Conservation (phyloP, 2,797 vertebrate genomes). For the Serranus cabrilla region DNA sequence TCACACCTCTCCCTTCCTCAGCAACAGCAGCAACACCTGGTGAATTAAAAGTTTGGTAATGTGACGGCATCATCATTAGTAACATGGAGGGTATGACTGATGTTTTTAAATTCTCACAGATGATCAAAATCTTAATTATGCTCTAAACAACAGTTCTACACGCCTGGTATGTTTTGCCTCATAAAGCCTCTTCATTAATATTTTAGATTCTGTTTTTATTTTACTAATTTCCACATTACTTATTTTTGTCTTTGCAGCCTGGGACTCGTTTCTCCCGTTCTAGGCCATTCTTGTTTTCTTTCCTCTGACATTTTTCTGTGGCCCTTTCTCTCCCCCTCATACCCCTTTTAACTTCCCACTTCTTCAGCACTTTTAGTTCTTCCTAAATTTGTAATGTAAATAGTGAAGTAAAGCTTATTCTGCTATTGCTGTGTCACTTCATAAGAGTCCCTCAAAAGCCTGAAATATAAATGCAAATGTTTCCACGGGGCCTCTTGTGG, state of each 20-base stretch:
- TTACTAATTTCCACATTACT: not conserved
- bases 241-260: not conserved
- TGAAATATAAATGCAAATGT: conserved; percentile 20
- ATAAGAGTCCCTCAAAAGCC: not conserved
- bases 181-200: not conserved
- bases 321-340: not conserved
- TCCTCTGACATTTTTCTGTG: not conserved
- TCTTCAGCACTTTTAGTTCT: not conserved
- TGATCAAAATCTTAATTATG: not conserved
- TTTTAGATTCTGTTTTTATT: not conserved
- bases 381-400: conserved; percentile 3
- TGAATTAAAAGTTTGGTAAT: conserved; percentile 5
- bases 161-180: not conserved
- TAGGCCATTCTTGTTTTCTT: not conserved
- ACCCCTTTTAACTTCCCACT: not conserved
- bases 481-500: not conserved
- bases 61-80: conserved; percentile 19
- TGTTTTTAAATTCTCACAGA: conserved; percentile 1
- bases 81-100: not conserved
- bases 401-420: not conserved
- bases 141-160: conserved; percentile 4
- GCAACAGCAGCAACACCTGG: conserved; percentile 13
- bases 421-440: not conserved
- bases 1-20: not conserved
- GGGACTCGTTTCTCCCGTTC: not conserved